Base-by-base conservation (phyloP, 2,113 vertebrate genomes). In the Butorides virescens region DNA sequence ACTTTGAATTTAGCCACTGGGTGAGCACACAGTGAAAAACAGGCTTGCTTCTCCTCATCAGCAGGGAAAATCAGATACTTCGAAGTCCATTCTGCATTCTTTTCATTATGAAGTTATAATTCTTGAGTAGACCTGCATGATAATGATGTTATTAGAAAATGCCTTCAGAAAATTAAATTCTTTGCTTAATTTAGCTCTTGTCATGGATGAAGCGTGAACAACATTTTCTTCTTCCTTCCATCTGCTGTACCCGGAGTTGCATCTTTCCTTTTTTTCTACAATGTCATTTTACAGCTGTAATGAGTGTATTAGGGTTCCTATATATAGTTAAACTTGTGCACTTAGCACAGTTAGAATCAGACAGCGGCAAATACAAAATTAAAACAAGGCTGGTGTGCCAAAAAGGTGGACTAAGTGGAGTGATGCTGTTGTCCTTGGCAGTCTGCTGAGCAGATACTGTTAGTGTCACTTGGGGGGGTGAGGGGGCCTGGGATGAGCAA, bases 141-240 rank as follows among this genome's bases (percentile, higher is more conserved):
- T 74, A 81, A 74, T 73, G 56, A 78, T 0, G 0, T 93, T 76
- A 76, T 82, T 93, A 47, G 44, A 86, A 97, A 97, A 89, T 83
- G 18, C n/a, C 78, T 74, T n/a, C 58, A 63, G 21, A 36, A 56
- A 96, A 71, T 70, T 30, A 94, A 90, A 95, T 79, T 61, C 36
- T 81, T 53, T 84, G 56, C 52, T 95, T 94, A 75, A 94, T 88
- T 88, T 88, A 71, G 68, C 34, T 74, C 53, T 90, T 37, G 92
- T 95, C 47, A 79, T 75, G n/a, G 44, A 29, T 79, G 49, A 71
- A 84, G 15, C 37, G 77, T 52, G 73, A 85, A 29, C 21, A 1
- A 53, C 30, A 65, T 56, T 83, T 78, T 83, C 39, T 62, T 83
- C 67, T 77, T 80, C 52, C 29, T 77, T 93, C 82, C 37, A 34